Percentiles rank a stretch among this genome's conserved stretches.
phyloP scores from a whole-genome alignment of 2,113 vertebrate species.

The Oreotrochilus melanogaster region DNA sequence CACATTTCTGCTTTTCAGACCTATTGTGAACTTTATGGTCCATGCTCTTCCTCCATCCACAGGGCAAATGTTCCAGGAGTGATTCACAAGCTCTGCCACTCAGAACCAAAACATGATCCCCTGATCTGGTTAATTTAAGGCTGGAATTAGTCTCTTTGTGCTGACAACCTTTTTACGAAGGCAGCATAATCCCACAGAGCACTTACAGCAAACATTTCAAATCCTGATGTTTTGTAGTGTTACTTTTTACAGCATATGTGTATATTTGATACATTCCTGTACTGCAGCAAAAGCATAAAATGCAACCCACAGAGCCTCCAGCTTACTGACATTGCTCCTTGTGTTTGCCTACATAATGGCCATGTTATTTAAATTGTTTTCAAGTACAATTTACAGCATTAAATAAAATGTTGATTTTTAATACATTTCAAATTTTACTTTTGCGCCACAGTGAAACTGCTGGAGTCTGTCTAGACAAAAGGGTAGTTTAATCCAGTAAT shows the following conservation, averaged over 20 bases:
- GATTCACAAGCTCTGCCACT: slow-evolving; percentile 20
- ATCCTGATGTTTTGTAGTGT: slow-evolving; percentile 41
- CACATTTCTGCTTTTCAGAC: slow-evolving; percentile 16
- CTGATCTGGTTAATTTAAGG: slow-evolving; percentile 52
- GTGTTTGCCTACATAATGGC: not conserved
- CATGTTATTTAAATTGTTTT: not conserved
- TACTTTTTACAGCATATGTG: slow-evolving; percentile 34
- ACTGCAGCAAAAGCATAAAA: not conserved
- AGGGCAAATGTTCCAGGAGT: slow-evolving; percentile 8
- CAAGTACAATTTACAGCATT: not conserved
- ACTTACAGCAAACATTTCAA: slow-evolving; percentile 33
- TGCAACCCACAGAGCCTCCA: slow-evolving; percentile 29
- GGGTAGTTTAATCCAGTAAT: not conserved
- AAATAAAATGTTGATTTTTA: slow-evolving; percentile 11
- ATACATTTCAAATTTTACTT: slow-evolving; percentile 2
- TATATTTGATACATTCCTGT: slow-evolving; percentile 48
- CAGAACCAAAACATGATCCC: not conserved
- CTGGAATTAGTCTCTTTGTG: slow-evolving; percentile 50
- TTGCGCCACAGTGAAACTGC: not conserved
- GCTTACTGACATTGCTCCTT: not conserved
- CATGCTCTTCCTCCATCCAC: not conserved
- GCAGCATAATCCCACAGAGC: slow-evolving; percentile 27
- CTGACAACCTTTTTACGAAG: slow-evolving; percentile 49
- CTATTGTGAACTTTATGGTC: slow-evolving; percentile 21
- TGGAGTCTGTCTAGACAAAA: slow-evolving; percentile 36